Evolutionary conservation across 2,888 invertebrate genomes (phyloP), one percentile per base, ranked within the genome.

Genomic region (Drosophila gaucha): DNA sequence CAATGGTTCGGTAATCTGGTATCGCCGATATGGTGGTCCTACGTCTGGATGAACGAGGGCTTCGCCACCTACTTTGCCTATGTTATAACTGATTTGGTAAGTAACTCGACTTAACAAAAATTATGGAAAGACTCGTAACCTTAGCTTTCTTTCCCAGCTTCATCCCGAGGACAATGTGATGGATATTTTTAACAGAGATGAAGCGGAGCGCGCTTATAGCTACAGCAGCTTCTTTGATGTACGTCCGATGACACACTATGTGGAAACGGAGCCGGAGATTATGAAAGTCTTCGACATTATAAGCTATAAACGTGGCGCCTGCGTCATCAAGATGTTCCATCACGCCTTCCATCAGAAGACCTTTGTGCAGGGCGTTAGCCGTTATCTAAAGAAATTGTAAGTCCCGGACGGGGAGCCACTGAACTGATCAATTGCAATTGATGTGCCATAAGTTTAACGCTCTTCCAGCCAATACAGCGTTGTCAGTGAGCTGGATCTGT

Each of bases 1-100:
- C 95, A 95, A 93, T 96, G 96, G 96, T 96, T 96, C 82, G 96
- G 96, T 0, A 95, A 96, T 86, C 93, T 95, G 76, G 94, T 96
- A 0, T 94, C 95, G 0, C 94, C 95, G 0, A 90, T 93, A 24
- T 96, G 95, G 92, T 96, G 96, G 96, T 93, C 94, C 0, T 94
- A 93, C 75, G 93, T 94, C 0, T 96, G 96, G 95, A 90, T 96
- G 6, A 96, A 95, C 86, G 95, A 96, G 88, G 96, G 94, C 0
- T 95, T 96, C 72, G 96, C 96, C 0, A 90, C 91, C 1, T 91
- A 91, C 66, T 91, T 90, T 60, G 57, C 82, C 30, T 90, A 91
- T 51, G 65, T 91, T 14, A 78, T 89, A 9, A 86, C 89, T 0
- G 90, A 91, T 78, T 58, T 89, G 86, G 91, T 90, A 82, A 51